Conservation (phyloP, 2,888 invertebrate genomes). For the Nezara viridula region DNA sequence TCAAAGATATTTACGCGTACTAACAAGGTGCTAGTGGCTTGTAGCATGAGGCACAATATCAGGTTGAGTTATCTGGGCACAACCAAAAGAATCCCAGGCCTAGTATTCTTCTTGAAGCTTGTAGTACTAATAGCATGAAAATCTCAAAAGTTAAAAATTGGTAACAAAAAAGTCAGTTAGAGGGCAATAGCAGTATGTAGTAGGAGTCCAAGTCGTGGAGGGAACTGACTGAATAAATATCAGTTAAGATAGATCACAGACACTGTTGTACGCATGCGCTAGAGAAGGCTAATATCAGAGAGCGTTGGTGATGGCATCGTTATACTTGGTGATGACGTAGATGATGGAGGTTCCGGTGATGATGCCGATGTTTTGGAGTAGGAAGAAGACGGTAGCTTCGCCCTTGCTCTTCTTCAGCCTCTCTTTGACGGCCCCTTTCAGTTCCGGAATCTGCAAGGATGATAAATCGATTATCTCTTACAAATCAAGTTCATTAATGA, state of each 20-base stretch:
- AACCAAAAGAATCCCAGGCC: not conserved
- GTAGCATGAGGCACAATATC: too few species aligned
- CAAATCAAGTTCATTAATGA: not conserved
- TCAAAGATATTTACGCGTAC: too few species aligned
- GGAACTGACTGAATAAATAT: slow-evolving; percentile 23
- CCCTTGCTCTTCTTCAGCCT: slow-evolving; percentile 68
- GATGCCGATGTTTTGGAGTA: slow-evolving; percentile 71
- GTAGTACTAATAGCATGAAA: not conserved
- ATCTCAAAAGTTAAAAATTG: not conserved
- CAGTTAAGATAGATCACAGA: not conserved
- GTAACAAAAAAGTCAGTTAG: too few species aligned
- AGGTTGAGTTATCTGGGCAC: not conserved
- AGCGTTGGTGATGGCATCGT: slow-evolving; percentile 63
- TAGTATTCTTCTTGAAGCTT: not conserved
- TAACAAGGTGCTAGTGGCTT: too few species aligned
- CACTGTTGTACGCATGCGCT: not conserved
- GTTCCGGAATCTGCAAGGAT: slow-evolving; percentile 69
- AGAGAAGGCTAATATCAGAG: not conserved
- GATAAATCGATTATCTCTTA: not conserved
- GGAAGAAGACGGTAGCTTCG: slow-evolving; percentile 68
- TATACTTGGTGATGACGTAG: slow-evolving; percentile 67
- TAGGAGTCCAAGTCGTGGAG: not conserved
- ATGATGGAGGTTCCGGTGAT: slow-evolving; percentile 69
- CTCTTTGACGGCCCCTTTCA: slow-evolving; percentile 70
- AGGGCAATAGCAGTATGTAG: not conserved